These are phyloP conservation scores for Alligator mississippiensis DNA, from an alignment of 2,113 vertebrate species.

Conservation along the genomic window DNA sequence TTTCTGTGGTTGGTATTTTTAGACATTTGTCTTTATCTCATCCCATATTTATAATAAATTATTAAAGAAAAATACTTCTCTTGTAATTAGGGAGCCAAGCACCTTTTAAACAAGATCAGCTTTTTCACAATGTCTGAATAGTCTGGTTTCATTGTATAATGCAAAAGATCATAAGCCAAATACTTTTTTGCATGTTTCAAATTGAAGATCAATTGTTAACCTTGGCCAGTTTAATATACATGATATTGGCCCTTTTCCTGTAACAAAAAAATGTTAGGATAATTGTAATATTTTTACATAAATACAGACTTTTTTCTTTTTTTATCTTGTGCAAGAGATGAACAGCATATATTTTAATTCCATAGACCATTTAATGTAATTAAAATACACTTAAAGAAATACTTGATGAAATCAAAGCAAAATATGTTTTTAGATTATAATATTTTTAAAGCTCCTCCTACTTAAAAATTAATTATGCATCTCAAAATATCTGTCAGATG, in stretches of 20 bases:
- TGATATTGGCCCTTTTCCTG: slow-evolving; percentile 5
- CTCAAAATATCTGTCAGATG: neutral
- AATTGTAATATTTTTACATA: slow-evolving; percentile 24
- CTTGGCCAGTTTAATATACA: slow-evolving; percentile 45
- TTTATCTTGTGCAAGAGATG: slow-evolving; percentile 7
- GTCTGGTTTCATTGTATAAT: slow-evolving; percentile 47
- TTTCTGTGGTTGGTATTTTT: slow-evolving; percentile 63
- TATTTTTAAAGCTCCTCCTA: neutral
- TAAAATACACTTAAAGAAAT: neutral
- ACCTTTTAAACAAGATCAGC: slow-evolving; percentile 68
- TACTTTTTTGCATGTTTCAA: slow-evolving; percentile 53
- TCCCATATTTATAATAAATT: slow-evolving; percentile 70
- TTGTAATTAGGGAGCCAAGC: slow-evolving; percentile 67
- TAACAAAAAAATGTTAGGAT: slow-evolving; percentile 52
- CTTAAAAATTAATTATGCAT: neutral
- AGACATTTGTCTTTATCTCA: slow-evolving; percentile 51
- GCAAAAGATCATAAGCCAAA: slow-evolving; percentile 68
- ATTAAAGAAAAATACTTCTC: slow-evolving; percentile 69
- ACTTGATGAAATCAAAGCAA: slow-evolving; percentile 7
- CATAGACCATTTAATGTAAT: neutral
- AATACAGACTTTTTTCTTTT: neutral
- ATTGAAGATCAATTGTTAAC: slow-evolving; percentile 57
- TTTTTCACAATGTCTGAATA: slow-evolving; percentile 52
- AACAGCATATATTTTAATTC: neutral
- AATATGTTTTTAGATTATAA: neutral